Evolutionary conservation across 2,797 vertebrate species (phyloP), one percentile per base, ranked within the genome.

Genomic region (Macrochelys suwanniensis): DNA sequence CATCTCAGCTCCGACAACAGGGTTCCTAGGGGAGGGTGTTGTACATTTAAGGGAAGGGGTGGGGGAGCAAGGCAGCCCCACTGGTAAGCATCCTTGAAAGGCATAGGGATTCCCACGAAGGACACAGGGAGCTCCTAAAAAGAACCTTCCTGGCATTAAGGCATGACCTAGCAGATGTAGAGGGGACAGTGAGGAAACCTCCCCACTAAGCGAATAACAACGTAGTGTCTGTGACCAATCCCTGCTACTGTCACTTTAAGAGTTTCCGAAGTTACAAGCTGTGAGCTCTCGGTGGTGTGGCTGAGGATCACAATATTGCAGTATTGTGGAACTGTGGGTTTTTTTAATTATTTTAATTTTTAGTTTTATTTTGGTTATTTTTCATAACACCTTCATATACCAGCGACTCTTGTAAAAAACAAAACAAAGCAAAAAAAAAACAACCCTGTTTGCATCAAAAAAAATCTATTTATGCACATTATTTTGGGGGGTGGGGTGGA

Each of bases 391-490:
- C 93, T 86, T 97, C 97, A 96, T 95, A 92, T 76, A 95, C 94
- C 98, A 97, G 97, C 96, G 96, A 96, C 97, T 97, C 94, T 97
- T 95, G 94, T 97, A 96, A 65, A 45, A 87, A 89, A 94, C 3
- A 53, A 19, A 19, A 53, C 47, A 47, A 47, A 47, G 9, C 47
- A 96, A 96, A 90, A 97, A 68, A 45, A 86, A 90, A 42, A 42
- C 37, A 42, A 42, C 37, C 94, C 95, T 54, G 90, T 95, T 97
- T 92, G 94, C 94, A 89, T 42, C 1, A 15, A 92, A 97, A 68
- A 76, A 89, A 96, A 97, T 97, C 97, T 98, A 98, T 97, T 97
- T 97, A 98, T 98, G 97, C 97, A 97, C 92, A 96, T 96, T 90
- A 57, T 47, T 77, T 25, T 7, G 82, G 42, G 96, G 89, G 89